Base-by-base conservation (phyloP, 2,888 invertebrate genomes). In the Cerceris ruficornis region DNA sequence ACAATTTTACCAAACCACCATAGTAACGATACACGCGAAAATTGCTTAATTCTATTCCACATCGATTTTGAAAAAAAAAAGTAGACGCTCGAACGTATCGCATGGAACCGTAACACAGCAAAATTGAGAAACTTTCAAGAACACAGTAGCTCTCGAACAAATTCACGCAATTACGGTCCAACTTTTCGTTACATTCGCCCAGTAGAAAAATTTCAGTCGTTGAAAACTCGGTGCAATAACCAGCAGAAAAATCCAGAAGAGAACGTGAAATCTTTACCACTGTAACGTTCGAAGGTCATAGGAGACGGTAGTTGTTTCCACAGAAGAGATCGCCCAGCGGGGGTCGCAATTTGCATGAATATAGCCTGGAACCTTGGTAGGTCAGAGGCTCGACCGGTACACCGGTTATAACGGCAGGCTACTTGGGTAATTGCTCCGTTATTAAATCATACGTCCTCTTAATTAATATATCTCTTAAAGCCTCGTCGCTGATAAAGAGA, bases 391-490 rank as follows among this genome's bases (percentile, higher is more conserved):
- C 41, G 58, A 64, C 68, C 73, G 54, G 50, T 70, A 69, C 49
- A 61, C 50, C 43, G 15, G 55, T 60, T 62, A 69, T 67, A 60
- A 43, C 66, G 72, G 58, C 8, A 58, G 66, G 69, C 72, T 69
- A 72, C 75, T 73, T 76, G 69, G 71, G 75, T 83, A 86, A 86
- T 84, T 81, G 79, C 72, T 55, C 69, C 82, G 80, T 82, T 84
- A 81, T 87, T 80, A 84, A 84, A 85, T 80, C 86, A 78, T 77
- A 73, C 76, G 75, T 82, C 75, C 72, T 73, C 80, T 86, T 83
- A 85, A 88, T 88, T 86, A 86, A 82, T 85, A 80, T 74, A 82
- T 81, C 78, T 75, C 72, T 81, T 81, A 74, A 81, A 73, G 74
- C 71, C 43, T 15, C 52, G 75, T 17, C 60, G 7, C 61, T 62